Conservation (phyloP, 2,797 vertebrate species). For the Diglossa cyanea region DNA sequence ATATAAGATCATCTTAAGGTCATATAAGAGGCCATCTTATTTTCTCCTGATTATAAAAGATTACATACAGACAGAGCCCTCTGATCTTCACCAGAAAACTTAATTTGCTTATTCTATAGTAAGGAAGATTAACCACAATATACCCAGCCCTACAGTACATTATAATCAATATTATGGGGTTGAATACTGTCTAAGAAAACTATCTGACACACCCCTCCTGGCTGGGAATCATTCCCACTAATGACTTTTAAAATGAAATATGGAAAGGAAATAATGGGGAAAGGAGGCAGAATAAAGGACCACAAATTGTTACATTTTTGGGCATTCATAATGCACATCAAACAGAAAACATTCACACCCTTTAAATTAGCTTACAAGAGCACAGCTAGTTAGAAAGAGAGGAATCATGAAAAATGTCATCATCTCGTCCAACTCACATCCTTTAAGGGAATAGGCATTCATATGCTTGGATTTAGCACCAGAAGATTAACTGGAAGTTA, state of each 20-base stretch:
- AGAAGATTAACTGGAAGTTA: neutral
- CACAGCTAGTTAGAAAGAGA: neutral
- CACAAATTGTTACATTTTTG: neutral
- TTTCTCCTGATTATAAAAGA: neutral
- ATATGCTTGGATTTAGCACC: neutral
- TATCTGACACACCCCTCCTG: neutral
- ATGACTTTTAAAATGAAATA: neutral
- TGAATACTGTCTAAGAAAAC: neutral
- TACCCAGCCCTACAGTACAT: neutral
- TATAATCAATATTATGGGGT: neutral
- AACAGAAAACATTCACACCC: neutral
- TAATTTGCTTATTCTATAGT: neutral
- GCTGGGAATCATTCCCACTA: neutral
- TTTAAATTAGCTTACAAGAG: neutral
- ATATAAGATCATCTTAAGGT: neutral
- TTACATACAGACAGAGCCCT: neutral
- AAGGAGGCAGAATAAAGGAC: neutral
- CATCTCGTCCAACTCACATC: neutral
- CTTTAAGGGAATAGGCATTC: neutral
- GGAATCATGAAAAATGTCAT: neutral
- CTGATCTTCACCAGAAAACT: neutral
- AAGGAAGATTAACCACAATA: neutral
- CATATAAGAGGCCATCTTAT: neutral
- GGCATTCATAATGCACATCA: neutral
- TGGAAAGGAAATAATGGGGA: neutral